These are phyloP conservation scores for Micropterix aruncella DNA, from an alignment of 2,888 invertebrate species.

Conservation along the genomic window DNA sequence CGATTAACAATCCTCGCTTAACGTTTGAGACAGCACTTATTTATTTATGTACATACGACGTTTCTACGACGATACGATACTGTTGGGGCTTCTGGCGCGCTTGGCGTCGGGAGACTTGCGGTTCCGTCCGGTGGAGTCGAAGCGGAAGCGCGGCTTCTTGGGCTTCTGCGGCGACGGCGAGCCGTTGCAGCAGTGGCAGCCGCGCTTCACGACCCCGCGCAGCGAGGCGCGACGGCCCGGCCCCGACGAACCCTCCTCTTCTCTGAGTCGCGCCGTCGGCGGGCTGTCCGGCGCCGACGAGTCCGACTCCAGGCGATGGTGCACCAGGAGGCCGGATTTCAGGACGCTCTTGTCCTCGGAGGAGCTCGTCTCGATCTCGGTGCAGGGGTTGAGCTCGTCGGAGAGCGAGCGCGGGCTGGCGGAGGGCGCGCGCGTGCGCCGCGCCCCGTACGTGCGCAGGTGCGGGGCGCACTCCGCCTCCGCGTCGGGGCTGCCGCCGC, in stretches of 20 bases:
- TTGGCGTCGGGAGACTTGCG: neutral
- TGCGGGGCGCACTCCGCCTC: constrained; percentile 3
- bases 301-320: constrained; percentile 6
- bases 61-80: neutral
- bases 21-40: neutral
- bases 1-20: too few species aligned
- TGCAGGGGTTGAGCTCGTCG: constrained; percentile 16
- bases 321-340: constrained; percentile 8
- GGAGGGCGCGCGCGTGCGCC: constrained; percentile 9
- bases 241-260: neutral
- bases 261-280: neutral
- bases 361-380: constrained; percentile 25
- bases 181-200: constrained; percentile 47
- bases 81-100: neutral
- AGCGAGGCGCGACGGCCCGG: constrained; percentile 24
- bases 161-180: constrained; percentile 37
- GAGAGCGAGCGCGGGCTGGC: constrained; percentile 13
- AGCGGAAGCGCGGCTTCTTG: constrained; percentile 22
- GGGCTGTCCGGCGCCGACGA: constrained; percentile 10
- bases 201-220: constrained; percentile 44
- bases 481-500: constrained; percentile 5
- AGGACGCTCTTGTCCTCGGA: constrained; percentile 23
- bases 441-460: constrained; percentile 1
- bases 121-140: neutral
- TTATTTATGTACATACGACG: neutral